phyloP scores from a whole-genome alignment of 2,113 vertebrate species.

The Euleptes europaea region DNA sequence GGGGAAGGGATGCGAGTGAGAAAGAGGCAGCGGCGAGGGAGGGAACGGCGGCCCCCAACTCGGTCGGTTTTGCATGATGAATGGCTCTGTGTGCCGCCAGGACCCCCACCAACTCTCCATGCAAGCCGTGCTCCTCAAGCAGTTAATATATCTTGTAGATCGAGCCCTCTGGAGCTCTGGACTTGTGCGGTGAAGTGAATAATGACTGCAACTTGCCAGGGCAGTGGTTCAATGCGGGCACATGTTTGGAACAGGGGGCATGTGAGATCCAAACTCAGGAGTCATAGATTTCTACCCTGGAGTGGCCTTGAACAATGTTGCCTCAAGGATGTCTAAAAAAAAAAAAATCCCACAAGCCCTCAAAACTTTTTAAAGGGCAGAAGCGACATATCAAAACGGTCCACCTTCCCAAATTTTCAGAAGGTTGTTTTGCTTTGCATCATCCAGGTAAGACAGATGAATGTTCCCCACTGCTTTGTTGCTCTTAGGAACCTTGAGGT shows the following conservation, averaged over 20 bases:
- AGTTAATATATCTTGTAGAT: conserved; percentile 59
- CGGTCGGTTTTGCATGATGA: conserved; percentile 46
- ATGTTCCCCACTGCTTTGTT: background rate
- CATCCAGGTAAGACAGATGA: background rate
- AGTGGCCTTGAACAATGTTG: conserved; percentile 66
- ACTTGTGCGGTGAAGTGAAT: conserved; percentile 60
- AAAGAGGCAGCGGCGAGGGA: background rate
- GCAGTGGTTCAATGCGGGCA: conserved; percentile 56
- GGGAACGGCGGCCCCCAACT: conserved; percentile 11
- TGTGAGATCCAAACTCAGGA: conserved; percentile 65
- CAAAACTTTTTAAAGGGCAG: background rate
- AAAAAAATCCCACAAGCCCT: background rate
- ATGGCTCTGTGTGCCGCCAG: conserved; percentile 25
- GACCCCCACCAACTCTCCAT: conserved; percentile 40
- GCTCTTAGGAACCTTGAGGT: background rate
- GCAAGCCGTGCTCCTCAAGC: conserved; percentile 23
- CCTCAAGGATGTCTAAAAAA: conserved; percentile 21
- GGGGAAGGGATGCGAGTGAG: conserved; percentile 23
- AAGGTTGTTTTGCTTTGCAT: background rate
- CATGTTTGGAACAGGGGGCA: conserved; percentile 55
- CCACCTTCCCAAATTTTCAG: background rate
- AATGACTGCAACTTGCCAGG: conserved; percentile 61
- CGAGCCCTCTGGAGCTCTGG: conserved; percentile 50
- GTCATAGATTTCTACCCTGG: conserved; percentile 58
- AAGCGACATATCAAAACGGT: too few relatives aligned